Conservation (phyloP, 2,888 invertebrate genomes). For the Acronicta aceris region DNA sequence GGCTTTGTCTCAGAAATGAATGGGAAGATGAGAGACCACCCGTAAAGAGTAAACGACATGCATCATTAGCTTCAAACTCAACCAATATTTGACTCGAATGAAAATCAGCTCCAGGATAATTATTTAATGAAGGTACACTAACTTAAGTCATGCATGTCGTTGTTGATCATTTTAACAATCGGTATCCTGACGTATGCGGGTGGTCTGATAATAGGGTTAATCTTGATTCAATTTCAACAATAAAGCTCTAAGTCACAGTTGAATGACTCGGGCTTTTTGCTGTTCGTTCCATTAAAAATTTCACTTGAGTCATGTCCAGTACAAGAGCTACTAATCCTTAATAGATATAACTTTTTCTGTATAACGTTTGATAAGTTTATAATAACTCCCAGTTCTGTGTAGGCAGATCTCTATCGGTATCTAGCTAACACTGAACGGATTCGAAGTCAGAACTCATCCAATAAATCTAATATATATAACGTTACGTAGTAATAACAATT, state of each 20-base stretch:
- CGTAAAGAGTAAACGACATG: slow-evolving; percentile 56
- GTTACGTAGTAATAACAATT: too few species aligned
- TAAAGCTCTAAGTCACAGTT: slow-evolving; percentile 46
- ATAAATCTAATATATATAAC: too few species aligned
- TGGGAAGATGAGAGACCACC: slow-evolving; percentile 63
- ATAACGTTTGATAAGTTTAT: neutral
- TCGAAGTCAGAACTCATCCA: too few species aligned
- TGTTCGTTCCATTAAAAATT: slow-evolving; percentile 34
- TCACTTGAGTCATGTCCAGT: slow-evolving; percentile 33
- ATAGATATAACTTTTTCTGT: neutral
- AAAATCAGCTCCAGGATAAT: slow-evolving; percentile 55
- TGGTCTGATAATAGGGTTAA: slow-evolving; percentile 76
- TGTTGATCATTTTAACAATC: slow-evolving; percentile 62
- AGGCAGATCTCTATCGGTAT: too few species aligned
- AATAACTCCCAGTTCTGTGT: too few species aligned
- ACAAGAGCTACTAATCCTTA: slow-evolving; percentile 18
- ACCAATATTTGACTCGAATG: slow-evolving; percentile 62
- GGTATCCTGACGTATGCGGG: slow-evolving; percentile 72
- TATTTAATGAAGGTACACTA: slow-evolving; percentile 57
- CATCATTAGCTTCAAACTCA: slow-evolving; percentile 50
- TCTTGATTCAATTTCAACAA: slow-evolving; percentile 73
- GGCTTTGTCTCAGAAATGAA: slow-evolving; percentile 43
- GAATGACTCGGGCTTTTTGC: slow-evolving; percentile 46
- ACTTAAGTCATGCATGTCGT: slow-evolving; percentile 41
- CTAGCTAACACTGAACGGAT: too few species aligned